These are phyloP conservation scores for Crax fasciolata DNA, from an alignment of 2,797 vertebrate species.

Conservation along the genomic window DNA sequence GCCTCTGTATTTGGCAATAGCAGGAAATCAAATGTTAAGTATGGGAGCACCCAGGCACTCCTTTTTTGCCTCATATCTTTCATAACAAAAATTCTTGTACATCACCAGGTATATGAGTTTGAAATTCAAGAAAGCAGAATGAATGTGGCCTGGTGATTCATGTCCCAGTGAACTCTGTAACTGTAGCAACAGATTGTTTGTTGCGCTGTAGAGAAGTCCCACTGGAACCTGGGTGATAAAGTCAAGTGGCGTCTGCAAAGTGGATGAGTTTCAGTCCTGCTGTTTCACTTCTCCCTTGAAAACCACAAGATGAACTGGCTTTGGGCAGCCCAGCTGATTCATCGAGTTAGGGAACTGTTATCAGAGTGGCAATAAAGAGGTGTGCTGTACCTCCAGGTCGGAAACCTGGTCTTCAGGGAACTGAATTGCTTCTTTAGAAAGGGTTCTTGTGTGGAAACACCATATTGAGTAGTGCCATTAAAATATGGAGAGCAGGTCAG, in stretches of 20 bases:
- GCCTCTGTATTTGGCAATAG: not conserved
- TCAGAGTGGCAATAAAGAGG: not conserved
- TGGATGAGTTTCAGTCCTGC: not conserved
- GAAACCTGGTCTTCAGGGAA: not conserved
- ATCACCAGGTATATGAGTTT: not conserved
- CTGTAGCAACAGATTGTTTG: conserved; percentile 21
- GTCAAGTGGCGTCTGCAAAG: not conserved
- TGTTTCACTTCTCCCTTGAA: conserved; percentile 7
- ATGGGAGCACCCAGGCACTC: not conserved
- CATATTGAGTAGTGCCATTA: not conserved
- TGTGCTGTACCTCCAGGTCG: not conserved
- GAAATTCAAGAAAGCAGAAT: conserved; percentile 13
- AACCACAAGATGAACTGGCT: not conserved
- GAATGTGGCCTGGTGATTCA: not conserved
- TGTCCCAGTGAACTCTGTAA: not conserved
- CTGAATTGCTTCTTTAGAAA: not conserved
- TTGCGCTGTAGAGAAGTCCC: not conserved
- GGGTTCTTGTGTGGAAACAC: not conserved
- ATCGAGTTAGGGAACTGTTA: not conserved
- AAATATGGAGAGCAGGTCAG: not conserved
- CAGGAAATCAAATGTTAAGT: conserved; percentile 10
- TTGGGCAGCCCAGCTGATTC: not conserved
- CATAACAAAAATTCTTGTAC: not conserved
- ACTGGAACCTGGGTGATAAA: not conserved
- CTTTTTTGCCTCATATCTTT: not conserved